phyloP scores from a whole-genome alignment of 1,140 invertebrate genomes.

The Dolichoris vasculosae region DNA sequence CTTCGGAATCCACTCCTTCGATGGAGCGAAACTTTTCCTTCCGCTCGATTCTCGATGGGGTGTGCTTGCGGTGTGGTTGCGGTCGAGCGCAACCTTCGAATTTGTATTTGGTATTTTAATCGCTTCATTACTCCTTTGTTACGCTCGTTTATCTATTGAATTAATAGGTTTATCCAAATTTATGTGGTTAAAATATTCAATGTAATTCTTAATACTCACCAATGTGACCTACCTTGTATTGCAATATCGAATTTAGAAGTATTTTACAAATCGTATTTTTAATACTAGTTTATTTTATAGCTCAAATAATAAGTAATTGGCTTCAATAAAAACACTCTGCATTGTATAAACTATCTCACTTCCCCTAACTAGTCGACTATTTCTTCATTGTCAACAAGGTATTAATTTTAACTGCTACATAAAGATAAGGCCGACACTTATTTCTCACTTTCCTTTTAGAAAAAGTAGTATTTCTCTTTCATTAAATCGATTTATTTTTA shows the following conservation, averaged over 20 bases:
- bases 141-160: not conserved
- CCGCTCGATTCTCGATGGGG: no score
- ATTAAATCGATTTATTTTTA: not conserved
- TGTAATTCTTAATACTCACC: not conserved
- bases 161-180: not conserved
- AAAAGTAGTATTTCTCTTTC: not conserved
- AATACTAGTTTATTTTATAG: not conserved
- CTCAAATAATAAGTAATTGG: not conserved
- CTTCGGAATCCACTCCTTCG: no score
- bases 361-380: not conserved
- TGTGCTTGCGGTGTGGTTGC: not conserved
- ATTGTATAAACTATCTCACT: not conserved
- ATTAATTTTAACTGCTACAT: not conserved
- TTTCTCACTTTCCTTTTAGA: not conserved
- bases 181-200: not conserved
- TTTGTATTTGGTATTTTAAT: not conserved
- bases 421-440: not conserved
- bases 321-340: not conserved
- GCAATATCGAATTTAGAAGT: not conserved
- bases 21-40: no score
- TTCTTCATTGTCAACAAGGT: not conserved
- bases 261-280: not conserved
- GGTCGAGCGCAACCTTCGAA: not conserved
- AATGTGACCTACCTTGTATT: not conserved
- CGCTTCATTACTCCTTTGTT: not conserved